Conservation (phyloP, 2,113 vertebrate species). For the Clarias magur region DNA sequence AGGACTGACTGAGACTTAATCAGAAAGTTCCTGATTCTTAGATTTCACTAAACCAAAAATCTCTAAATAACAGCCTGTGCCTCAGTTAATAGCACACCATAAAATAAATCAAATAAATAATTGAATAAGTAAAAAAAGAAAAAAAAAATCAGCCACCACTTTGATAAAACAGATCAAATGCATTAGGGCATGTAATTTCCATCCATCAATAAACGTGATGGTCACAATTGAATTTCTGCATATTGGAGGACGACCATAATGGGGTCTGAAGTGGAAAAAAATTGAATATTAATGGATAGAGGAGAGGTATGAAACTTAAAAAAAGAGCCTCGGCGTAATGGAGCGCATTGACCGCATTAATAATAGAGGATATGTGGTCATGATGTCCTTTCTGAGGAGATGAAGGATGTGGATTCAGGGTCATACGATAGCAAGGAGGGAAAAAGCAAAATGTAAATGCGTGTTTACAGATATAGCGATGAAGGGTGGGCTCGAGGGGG, state of each 20-base stretch:
- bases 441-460: neutral
- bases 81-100: neutral
- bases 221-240: constrained; percentile 27
- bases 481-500: neutral
- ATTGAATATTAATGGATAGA: constrained; percentile 41
- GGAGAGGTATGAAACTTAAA: constrained; percentile 26
- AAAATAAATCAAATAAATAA: neutral
- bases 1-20: neutral
- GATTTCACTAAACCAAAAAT: neutral
- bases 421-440: neutral
- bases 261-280: constrained; percentile 45
- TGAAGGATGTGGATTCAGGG: neutral
- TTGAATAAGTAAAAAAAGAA: neutral
- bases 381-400: constrained; percentile 12
- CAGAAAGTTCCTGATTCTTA: neutral
- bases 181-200: constrained; percentile 40
- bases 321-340: constrained; percentile 31
- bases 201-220: constrained; percentile 39
- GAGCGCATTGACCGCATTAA: constrained; percentile 40
- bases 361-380: constrained; percentile 29
- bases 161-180: constrained; percentile 42
- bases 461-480: neutral
- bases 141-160: neutral
- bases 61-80: no score
- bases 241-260: constrained; percentile 33